Base-by-base conservation (phyloP, 2,888 invertebrate genomes). In the Thecocarcelia acutangulata region DNA sequence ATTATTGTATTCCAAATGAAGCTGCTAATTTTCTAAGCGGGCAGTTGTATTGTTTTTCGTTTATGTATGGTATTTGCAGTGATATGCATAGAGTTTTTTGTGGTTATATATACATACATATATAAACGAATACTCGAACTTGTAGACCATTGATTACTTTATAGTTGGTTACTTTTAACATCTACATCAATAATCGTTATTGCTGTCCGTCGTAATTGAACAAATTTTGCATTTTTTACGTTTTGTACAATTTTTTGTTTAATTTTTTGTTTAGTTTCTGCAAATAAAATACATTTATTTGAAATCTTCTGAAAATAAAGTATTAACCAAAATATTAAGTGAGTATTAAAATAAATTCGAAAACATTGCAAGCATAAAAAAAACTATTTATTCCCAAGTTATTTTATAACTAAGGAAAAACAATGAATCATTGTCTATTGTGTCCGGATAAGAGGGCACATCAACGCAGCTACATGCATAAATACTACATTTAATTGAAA, bases 231-330 rank as follows among this genome's bases (percentile, higher is more conserved):
- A 75, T 83, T 78, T 77, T 78, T 64, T 61, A 61, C 58, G 70
- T 78, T 78, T 81, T 63, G 24, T 73, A 80, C 24, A 59, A 68
- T 73, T 81, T 81, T 77, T 77, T 73, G 74, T 70, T 78, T 13
- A 61, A 50, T 56, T 81, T 75, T 82, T 64, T 40, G 54, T 78
- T 83, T 79, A 58, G 48, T 82, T 63, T 70, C 37, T 42, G 59
- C 19, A 63, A 54, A 58, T 61, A 15, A 75, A 58, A 15, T 11
- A n/a, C 21, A 21, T 48, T 40, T 24, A 33, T 44, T 24, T 24
- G 37, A 73, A 11, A 24, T 37, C 3, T 1, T 11, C 0, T 37
- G 13, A 64, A 59, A 48, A 37, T 11, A 19, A 3, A 19, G 21
- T 5, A 50, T n/a, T 19, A 42, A 21, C 19, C 33, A 15, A 70